These are phyloP conservation scores for Sebastes itinus DNA, from an alignment of 2,797 vertebrate species.

Conservation along the genomic window DNA sequence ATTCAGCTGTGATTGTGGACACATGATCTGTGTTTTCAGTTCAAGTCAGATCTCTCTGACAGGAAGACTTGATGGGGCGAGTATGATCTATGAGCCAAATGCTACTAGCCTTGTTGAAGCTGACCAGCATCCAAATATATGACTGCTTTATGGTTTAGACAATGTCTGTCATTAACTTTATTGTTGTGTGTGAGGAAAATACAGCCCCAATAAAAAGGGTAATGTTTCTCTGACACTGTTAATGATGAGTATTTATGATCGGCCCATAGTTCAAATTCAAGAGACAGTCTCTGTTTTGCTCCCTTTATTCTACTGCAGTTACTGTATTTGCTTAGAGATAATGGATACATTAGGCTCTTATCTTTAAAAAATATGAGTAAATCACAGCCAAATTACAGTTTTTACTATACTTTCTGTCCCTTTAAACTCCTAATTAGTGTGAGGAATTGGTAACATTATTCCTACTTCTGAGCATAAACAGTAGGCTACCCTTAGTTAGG, in stretches of 20 bases:
- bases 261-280: conserved; percentile 71
- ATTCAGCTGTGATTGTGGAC: conserved; percentile 11
- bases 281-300: conserved; percentile 47
- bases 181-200: conserved; percentile 79
- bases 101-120: conserved; percentile 71
- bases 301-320: conserved; percentile 41
- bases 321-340: conserved; percentile 34
- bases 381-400: background rate
- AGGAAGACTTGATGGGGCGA: conserved; percentile 38
- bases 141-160: conserved; percentile 82
- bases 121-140: conserved; percentile 79
- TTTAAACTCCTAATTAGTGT: background rate
- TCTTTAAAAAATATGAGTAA: background rate
- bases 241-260: conserved; percentile 80
- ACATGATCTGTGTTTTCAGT: conserved; percentile 29
- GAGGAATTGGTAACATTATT: background rate
- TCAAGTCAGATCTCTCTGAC: conserved; percentile 36
- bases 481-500: conserved; percentile 35
- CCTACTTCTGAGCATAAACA: background rate
- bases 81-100: conserved; percentile 65
- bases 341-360: background rate
- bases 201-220: conserved; percentile 82
- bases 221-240: conserved; percentile 83
- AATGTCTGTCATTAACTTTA: conserved; percentile 86
- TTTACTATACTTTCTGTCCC: background rate